phyloP scores from a whole-genome alignment of 2,888 invertebrate genomes.

The Lasioglossum oenotherae region DNA sequence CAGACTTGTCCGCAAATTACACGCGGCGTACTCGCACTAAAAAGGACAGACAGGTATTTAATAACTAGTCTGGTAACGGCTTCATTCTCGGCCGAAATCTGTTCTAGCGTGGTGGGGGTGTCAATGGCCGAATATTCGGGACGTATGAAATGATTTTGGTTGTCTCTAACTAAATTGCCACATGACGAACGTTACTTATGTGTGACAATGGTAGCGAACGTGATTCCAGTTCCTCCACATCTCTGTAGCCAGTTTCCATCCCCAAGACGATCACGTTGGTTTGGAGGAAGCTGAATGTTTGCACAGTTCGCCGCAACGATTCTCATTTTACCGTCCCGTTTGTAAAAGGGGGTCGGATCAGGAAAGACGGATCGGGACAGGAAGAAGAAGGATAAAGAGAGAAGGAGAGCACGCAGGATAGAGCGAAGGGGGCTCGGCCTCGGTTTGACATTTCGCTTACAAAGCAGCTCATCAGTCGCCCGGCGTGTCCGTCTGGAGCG shows the following conservation, averaged over 20 bases:
- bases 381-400: background rate
- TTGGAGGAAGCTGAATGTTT: background rate
- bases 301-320: constrained; percentile 11
- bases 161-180: too few species aligned
- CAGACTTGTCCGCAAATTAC: constrained; percentile 70
- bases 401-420: background rate
- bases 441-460: constrained; percentile 59
- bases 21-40: constrained; percentile 64
- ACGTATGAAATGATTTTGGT: too few species aligned
- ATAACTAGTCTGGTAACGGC: constrained; percentile 69
- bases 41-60: constrained; percentile 73
- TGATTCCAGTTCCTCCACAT: background rate
- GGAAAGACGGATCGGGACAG: background rate
- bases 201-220: too few species aligned
- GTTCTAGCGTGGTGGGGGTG: constrained; percentile 41
- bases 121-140: constrained; percentile 14
- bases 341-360: background rate
- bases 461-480: constrained; percentile 61
- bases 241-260: background rate
- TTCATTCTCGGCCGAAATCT: constrained; percentile 63
- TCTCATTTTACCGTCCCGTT: constrained; percentile 39
- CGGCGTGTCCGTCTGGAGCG: constrained; percentile 54
- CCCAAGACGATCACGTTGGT: background rate
- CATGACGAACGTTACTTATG: too few species aligned
- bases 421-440: constrained; percentile 22